A percentile compares a stretch with the other conserved stretches of the same genome.
phyloP scores from a whole-genome alignment of 2,113 vertebrate genomes.

The Atherinomorus stipes region DNA sequence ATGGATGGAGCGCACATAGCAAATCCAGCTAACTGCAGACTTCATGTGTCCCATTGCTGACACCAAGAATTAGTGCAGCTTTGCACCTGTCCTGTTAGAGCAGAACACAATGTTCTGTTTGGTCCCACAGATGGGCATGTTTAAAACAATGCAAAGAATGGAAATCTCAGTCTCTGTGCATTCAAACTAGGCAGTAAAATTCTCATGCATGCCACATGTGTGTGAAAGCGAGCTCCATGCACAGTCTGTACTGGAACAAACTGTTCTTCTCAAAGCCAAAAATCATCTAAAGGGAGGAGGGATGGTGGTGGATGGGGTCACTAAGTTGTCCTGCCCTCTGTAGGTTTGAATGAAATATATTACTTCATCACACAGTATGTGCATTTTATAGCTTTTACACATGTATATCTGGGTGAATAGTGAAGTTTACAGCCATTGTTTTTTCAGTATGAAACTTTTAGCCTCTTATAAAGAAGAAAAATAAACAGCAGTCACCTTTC shows the following conservation, averaged over 20 bases:
- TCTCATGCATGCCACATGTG: not conserved
- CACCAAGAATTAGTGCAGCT: conserved; percentile 9
- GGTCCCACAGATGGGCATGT: not conserved
- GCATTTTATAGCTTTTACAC: not conserved
- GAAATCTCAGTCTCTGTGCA: not conserved
- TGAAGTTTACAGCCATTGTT: too few relatives aligned
- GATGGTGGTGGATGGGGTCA: conserved; percentile 6
- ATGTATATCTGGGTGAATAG: too few relatives aligned
- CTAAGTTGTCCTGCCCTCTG: conserved; percentile 1
- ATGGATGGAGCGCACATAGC: too few relatives aligned
- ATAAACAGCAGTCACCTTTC: too few relatives aligned
- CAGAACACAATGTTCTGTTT: not conserved
- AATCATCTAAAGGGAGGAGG: conserved; percentile 28
- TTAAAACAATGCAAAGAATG: conserved; percentile 22
- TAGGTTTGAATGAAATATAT: conserved; percentile 66
- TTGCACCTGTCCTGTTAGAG: conserved; percentile 28
- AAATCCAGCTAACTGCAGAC: not conserved
- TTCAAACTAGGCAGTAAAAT: not conserved
- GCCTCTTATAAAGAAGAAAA: too few relatives aligned
- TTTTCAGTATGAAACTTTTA: not conserved
- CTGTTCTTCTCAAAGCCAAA: conserved; percentile 47
- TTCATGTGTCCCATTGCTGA: not conserved
- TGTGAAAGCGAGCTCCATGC: not conserved
- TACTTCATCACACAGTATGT: not conserved
- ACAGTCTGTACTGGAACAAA: conserved; percentile 52